Evolutionary conservation across 53 echinoderm and acorn worm genomes (phyloP), one percentile per base, ranked within the genome.

Genomic region (Hippasteria phrygiana): DNA sequence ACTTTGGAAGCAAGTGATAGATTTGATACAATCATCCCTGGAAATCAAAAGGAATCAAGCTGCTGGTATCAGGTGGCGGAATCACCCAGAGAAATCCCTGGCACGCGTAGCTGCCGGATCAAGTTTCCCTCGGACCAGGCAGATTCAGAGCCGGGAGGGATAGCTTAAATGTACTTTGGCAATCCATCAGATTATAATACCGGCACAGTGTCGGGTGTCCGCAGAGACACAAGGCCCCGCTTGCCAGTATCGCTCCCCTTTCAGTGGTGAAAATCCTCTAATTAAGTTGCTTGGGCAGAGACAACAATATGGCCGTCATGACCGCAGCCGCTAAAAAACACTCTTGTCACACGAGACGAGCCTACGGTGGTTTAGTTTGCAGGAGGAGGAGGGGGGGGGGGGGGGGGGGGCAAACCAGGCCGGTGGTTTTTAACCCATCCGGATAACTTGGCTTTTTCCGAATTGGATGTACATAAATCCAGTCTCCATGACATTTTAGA

Each of bases 231-330:
- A 35, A 6, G 26, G 24, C 1, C 13, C 46, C 14, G 22, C 33
- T 38, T 18, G 26, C n/a, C 75, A 33, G 50, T 81, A 65, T 41
- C 42, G 45, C n/a, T 13, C 64, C 17, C 63, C 46, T 55, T 33
- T 31, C 34, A 6, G 46, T 43, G 22, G 11, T 35, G 3, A 36
- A 51, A 79, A 85, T 50, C 85, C 5, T 85, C 65, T 85, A 85
- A 85, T 85, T 85, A 85, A 85, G 85, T 85, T 51, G 85, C 85
- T 34, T 10, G 48, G 85, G 35, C 34, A 70, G 71, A 50, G 64
- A 53, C 53, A 51, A 71, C 85, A 85, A 85, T 85, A 51, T 66
- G 43, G 43, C 41, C 26, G 43, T 22, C 41, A 14, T 7, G 69
- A 2, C 69, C 34, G 59, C 26, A 5, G 59, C 3, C 59, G 26